Percentiles rank a stretch among this genome's conserved stretches.
These are phyloP conservation scores for Lerema accius DNA, from an alignment of 1,140 invertebrate species.

Conservation along the genomic window DNA sequence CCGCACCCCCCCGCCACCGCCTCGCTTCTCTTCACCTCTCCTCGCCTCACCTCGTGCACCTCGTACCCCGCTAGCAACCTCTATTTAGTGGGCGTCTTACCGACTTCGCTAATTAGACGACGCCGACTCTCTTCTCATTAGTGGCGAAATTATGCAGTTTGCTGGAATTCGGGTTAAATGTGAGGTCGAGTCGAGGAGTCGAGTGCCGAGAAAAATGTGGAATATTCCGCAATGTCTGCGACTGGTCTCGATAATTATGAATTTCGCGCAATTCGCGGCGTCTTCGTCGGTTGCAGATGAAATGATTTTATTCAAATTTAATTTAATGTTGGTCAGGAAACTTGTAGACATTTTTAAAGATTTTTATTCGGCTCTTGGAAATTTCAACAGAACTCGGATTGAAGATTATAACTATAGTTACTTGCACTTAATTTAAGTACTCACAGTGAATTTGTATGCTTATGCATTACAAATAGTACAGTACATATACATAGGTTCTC, in stretches of 20 bases:
- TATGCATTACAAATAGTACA: too few species aligned
- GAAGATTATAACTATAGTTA: too few species aligned
- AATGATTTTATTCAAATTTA: slow-evolving; percentile 32
- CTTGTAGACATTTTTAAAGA: slow-evolving; percentile 13
- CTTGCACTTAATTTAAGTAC: too few species aligned
- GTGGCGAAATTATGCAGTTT: slow-evolving; percentile 81
- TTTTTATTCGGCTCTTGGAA: slow-evolving; percentile 5
- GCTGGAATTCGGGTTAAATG: slow-evolving; percentile 79
- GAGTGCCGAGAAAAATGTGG: slow-evolving; percentile 61
- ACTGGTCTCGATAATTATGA: slow-evolving; percentile 33
- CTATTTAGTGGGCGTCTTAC: slow-evolving; percentile 79
- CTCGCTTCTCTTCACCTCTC: slow-evolving; percentile 22
- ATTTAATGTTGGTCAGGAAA: slow-evolving; percentile 18
- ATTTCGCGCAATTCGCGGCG: slow-evolving; percentile 24
- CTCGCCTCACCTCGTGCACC: slow-evolving; percentile 33
- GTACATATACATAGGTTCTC: too few species aligned
- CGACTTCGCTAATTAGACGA: slow-evolving; percentile 78
- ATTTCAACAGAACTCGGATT: neutral
- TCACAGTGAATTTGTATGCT: too few species aligned
- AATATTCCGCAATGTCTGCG: slow-evolving; percentile 54
- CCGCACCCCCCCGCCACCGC: slow-evolving; percentile 35
- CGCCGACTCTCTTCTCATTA: slow-evolving; percentile 80
- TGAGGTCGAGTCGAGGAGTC: slow-evolving; percentile 71
- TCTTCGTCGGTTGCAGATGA: slow-evolving; percentile 11
- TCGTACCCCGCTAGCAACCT: slow-evolving; percentile 52